Percentiles rank a stretch among this genome's conserved stretches.
phyloP scores from a whole-genome alignment of 2,797 vertebrate species.

The Pantherophis vulpinus region DNA sequence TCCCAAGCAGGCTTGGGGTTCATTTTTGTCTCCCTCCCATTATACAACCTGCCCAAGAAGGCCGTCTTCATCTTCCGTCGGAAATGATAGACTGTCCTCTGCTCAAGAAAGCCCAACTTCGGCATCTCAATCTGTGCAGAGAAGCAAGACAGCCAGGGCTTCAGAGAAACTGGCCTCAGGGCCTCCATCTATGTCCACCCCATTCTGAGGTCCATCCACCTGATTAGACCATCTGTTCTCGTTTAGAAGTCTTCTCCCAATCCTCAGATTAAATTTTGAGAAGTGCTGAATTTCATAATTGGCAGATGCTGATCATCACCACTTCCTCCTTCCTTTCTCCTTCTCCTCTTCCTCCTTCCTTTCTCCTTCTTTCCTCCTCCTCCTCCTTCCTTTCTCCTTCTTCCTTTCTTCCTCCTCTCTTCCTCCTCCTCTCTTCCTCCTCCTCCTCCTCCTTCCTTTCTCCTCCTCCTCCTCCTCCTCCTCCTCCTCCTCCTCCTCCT shows the following conservation, averaged over 20 bases:
- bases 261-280: neutral
- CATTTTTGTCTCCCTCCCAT: neutral
- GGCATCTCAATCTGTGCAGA: neutral
- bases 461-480: too few species aligned
- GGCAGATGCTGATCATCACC: neutral
- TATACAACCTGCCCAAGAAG: neutral
- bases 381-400: fast-evolving
- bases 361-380: too few species aligned
- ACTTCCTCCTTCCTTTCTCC: neutral
- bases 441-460: too few species aligned
- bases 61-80: fast-evolving
- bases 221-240: neutral
- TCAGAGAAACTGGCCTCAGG: neutral
- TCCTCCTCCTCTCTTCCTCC: too few species aligned
- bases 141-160: neutral
- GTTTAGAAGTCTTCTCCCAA: neutral
- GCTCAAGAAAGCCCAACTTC: neutral
- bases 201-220: neutral
- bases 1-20: neutral
- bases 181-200: neutral
- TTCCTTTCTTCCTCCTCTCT: too few species aligned
- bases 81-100: neutral
- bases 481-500: neutral
- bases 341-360: too few species aligned
- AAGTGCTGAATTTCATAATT: neutral